These are phyloP conservation scores for Diabrotica virgifera DNA, from an alignment of 1,140 invertebrate genomes.

Conservation along the genomic window DNA sequence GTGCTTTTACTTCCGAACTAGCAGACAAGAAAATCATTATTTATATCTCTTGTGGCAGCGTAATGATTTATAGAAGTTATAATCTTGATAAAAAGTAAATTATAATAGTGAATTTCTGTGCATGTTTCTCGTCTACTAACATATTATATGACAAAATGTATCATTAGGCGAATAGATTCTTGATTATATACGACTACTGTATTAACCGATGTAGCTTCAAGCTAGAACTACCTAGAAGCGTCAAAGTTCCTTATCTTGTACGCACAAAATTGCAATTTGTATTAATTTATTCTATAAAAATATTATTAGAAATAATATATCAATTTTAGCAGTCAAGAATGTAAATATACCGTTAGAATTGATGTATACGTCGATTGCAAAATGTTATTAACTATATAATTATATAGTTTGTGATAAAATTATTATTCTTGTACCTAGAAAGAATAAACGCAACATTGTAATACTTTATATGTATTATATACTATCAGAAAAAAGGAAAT, in stretches of 20 bases:
- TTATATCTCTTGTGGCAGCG: slow-evolving; percentile 15
- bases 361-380: too few relatives aligned
- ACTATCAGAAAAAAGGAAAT: too few relatives aligned
- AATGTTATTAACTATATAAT: too few relatives aligned
- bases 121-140: slow-evolving; percentile 18
- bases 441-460: too few relatives aligned
- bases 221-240: not conserved
- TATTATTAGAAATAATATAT: too few relatives aligned
- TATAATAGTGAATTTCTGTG: slow-evolving; percentile 22
- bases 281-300: too few relatives aligned
- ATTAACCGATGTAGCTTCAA: not conserved
- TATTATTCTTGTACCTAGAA: too few relatives aligned
- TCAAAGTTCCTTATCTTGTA: not conserved
- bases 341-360: too few relatives aligned
- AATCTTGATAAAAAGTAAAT: slow-evolving; percentile 26
- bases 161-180: slow-evolving; percentile 23
- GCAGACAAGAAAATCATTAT: slow-evolving; percentile 21
- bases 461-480: too few relatives aligned
- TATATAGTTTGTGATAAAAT: too few relatives aligned
- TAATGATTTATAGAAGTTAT: slow-evolving; percentile 20
- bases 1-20: slow-evolving; percentile 12
- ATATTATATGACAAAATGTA: slow-evolving; percentile 27
- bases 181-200: slow-evolving; percentile 11
- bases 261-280: not conserved
- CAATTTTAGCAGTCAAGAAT: too few relatives aligned